These are phyloP conservation scores for Lasioglossum figueresi DNA, from an alignment of 2,888 invertebrate species.

Conservation along the genomic window DNA sequence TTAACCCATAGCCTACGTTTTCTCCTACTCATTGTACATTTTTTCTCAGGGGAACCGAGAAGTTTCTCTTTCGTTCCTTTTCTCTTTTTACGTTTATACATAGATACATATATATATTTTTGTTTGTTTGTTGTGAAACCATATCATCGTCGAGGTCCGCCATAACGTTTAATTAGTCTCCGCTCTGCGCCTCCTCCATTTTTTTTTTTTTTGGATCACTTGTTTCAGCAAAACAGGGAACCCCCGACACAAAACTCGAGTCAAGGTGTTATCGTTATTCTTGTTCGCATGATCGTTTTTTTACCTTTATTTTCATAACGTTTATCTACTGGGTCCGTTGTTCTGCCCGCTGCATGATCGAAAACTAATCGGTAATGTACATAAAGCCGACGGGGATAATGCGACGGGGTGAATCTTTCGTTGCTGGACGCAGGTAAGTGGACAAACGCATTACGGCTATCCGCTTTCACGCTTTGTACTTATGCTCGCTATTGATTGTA, in stretches of 20 bases:
- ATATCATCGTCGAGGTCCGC: background rate
- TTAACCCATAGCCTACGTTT: slow-evolving; percentile 72
- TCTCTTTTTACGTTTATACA: slow-evolving; percentile 1
- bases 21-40: slow-evolving; percentile 79
- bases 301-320: slow-evolving; percentile 73
- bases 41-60: slow-evolving; percentile 73
- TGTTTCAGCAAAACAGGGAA: slow-evolving; percentile 64
- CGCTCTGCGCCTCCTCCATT: background rate
- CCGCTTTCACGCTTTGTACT: slow-evolving; percentile 70
- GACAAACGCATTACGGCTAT: slow-evolving; percentile 74
- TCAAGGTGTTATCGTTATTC: slow-evolving; percentile 65
- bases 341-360: slow-evolving; percentile 81
- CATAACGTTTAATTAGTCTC: background rate
- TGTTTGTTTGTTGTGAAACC: background rate
- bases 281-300: slow-evolving; percentile 78
- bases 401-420: slow-evolving; percentile 28
- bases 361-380: slow-evolving; percentile 79
- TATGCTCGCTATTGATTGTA: slow-evolving; percentile 55
- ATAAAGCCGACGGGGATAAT: slow-evolving; percentile 59
- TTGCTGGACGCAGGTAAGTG: slow-evolving; percentile 75
- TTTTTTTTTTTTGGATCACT: slow-evolving; percentile 46
- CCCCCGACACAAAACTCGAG: slow-evolving; percentile 35
- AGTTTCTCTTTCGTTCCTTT: slow-evolving; percentile 66
- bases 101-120: background rate
- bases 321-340: slow-evolving; percentile 78